A percentile compares a stretch with the other conserved stretches of the same genome.
phyloP scores from a whole-genome alignment of 2,888 invertebrate genomes.

The Temnothorax unifasciatus region DNA sequence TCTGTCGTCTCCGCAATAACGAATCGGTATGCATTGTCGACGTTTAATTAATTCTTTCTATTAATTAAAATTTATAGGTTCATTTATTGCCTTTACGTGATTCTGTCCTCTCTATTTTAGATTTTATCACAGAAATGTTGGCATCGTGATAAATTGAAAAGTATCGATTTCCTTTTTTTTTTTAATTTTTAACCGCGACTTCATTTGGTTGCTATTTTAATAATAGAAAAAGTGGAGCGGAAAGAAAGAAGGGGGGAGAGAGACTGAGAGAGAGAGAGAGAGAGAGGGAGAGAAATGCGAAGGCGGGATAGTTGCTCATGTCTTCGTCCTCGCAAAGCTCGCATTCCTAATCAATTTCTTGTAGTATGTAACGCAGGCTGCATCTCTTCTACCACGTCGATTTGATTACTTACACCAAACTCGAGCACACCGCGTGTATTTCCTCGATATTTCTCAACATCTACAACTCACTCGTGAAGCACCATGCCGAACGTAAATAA shows the following conservation, averaged over 20 bases:
- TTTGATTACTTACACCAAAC: slow-evolving; percentile 48
- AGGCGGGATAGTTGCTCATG: slow-evolving; percentile 22
- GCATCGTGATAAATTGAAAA: not conserved
- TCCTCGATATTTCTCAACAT: slow-evolving; percentile 20
- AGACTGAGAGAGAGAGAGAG: not conserved
- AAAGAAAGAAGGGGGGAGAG: not conserved
- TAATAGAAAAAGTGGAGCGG: not conserved
- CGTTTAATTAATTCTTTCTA: slow-evolving; percentile 40
- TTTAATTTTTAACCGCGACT: not conserved
- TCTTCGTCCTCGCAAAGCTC: slow-evolving; percentile 18
- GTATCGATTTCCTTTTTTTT: not conserved
- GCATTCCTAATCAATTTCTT: not conserved
- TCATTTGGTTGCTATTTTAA: not conserved
- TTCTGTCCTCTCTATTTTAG: not conserved
- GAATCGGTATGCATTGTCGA: slow-evolving; percentile 34
- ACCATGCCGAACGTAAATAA: slow-evolving; percentile 40
- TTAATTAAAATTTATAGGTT: slow-evolving; percentile 26
- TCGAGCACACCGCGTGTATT: slow-evolving; percentile 23
- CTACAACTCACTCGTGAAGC: slow-evolving; percentile 37
- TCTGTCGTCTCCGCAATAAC: slow-evolving; percentile 29
- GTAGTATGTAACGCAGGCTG: not conserved
- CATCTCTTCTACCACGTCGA: slow-evolving; percentile 7
- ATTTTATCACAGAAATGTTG: not conserved
- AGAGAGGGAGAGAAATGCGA: slow-evolving; percentile 14
- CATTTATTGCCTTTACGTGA: not conserved